Evolutionary conservation across 2,113 vertebrate species (phyloP), one percentile per base, ranked within the genome.

Genomic region (Melanocharis versteri): DNA sequence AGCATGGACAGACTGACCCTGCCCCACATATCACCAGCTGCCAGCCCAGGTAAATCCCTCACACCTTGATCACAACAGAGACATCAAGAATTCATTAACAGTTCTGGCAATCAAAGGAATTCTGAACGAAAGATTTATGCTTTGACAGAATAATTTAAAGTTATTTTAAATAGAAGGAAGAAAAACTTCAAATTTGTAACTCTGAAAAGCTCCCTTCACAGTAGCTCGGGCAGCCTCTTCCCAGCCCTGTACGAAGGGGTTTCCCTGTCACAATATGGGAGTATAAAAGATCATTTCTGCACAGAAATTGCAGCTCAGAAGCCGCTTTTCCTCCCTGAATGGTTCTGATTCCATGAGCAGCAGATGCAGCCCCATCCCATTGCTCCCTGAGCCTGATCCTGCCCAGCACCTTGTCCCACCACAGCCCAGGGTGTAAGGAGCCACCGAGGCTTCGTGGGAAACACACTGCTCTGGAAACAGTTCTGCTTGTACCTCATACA

Each of bases 401-500:
- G 40, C 21, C 0, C 24, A 6, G 21, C 10, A 0, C 53, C 7
- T 60, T 22, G 39, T 37, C 56, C 65, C 81, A 78, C 7, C 64
- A 11, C 2, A 26, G 80, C 40, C 53, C 13, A 4, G 27, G 7
- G 23, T 13, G 51, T 9, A 7, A 57, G 80, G 53, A 83, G 76
- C 73, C 62, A 12, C 35, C 37, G 71, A 54, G 79, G 85, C 71
- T 80, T 31, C 1, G 3, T 65, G 61, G 70, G 60, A 60, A 73
- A 88, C 17, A 56, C 79, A 60, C 70, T 20, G 91, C 91, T 95
- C 93, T 65, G 65, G 50, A 90, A 92, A 93, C 76, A 58, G 11
- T 22, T 61, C 78, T 87, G 89, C 96, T 95, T 95, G 95, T 95
- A 96, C 87, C 91, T 89, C 95, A 58, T 96, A 60, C 83, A 90